phyloP scores from a whole-genome alignment of 2,113 vertebrate species.

The Taurulus bubalis region DNA sequence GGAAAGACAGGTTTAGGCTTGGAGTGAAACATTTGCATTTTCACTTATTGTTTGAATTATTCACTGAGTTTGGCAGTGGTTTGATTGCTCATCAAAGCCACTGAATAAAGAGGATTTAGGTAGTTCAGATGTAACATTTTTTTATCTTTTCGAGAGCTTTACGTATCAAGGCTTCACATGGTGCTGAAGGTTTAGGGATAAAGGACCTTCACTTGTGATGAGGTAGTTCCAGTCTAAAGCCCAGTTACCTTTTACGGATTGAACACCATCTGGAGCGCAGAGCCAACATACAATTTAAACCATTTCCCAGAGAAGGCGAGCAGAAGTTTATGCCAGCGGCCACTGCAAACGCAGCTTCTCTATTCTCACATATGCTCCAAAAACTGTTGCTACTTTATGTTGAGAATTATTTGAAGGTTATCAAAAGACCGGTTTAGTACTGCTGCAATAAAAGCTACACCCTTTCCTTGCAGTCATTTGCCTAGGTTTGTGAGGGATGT shows the following conservation, averaged over 20 bases:
- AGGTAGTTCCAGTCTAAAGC: conserved; percentile 26
- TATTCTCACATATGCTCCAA: neutral
- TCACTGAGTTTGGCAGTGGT: neutral
- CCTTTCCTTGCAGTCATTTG: conserved; percentile 23
- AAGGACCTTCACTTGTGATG: conserved; percentile 20
- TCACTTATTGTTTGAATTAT: conserved; percentile 41
- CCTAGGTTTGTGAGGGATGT: conserved; percentile 50
- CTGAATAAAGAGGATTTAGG: conserved; percentile 19
- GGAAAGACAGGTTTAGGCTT: conserved; percentile 31
- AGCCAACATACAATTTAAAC: conserved; percentile 45
- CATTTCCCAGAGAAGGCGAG: conserved; percentile 28
- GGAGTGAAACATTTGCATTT: conserved; percentile 38
- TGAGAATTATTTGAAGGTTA: conserved; percentile 7
- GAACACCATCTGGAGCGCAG: conserved; percentile 18
- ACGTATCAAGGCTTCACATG: neutral
- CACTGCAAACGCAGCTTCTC: neutral
- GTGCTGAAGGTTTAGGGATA: neutral
- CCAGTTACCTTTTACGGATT: conserved; percentile 39
- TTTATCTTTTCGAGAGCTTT: neutral
- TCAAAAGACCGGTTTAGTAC: conserved; percentile 2
- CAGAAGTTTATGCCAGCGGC: conserved; percentile 36
- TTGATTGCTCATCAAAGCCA: conserved; percentile 13
- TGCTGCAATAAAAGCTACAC: conserved; percentile 16
- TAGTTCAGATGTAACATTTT: conserved; percentile 5
- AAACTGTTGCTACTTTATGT: neutral